Percentiles rank a stretch among this genome's conserved stretches.
Conservation (phyloP, 1,140 invertebrate species). For the Drosophila murphyi region DNA sequence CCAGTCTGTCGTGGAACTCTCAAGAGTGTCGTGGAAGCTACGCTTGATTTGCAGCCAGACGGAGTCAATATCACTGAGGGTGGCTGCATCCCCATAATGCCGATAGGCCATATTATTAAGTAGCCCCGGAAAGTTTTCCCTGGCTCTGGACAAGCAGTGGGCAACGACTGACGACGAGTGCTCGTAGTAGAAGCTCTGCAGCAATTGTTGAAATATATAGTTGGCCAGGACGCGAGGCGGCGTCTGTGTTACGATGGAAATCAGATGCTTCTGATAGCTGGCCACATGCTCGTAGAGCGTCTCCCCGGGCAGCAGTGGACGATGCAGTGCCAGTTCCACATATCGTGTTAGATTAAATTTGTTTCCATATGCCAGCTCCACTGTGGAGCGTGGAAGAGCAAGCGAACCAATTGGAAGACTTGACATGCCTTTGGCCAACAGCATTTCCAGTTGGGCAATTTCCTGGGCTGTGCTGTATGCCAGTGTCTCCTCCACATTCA, state of each 20-base stretch:
- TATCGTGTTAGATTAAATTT: slow-evolving; percentile 57
- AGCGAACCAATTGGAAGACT: slow-evolving; percentile 42
- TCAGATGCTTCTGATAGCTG: slow-evolving; percentile 55
- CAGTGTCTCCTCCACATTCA: slow-evolving; percentile 37
- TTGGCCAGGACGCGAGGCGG: slow-evolving; percentile 51
- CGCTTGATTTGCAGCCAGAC: slow-evolving; percentile 64
- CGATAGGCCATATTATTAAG: slow-evolving; percentile 61
- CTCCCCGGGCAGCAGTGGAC: slow-evolving; percentile 39
- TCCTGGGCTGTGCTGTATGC: slow-evolving; percentile 44
- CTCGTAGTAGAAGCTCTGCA: slow-evolving; percentile 60
- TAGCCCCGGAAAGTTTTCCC: slow-evolving; percentile 58
- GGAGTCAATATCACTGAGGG: slow-evolving; percentile 46
- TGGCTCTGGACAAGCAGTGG: slow-evolving; percentile 51
- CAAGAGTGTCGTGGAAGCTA: slow-evolving; percentile 47
- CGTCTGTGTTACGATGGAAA: slow-evolving; percentile 24
- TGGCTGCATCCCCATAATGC: slow-evolving; percentile 47
- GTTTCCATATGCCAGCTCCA: slow-evolving; percentile 43
- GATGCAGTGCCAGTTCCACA: slow-evolving; percentile 53
- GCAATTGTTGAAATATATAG: slow-evolving; percentile 65
- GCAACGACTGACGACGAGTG: slow-evolving; percentile 22
- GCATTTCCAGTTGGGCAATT: slow-evolving; percentile 53
- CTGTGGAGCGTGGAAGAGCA: slow-evolving; percentile 26
- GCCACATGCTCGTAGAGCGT: slow-evolving; percentile 63
- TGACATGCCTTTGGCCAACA: slow-evolving; percentile 43
- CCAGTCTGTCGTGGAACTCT: slow-evolving; percentile 55